Percentiles rank a stretch among this genome's conserved stretches.
Evolutionary conservation across 2,888 invertebrate genomes (phyloP).

Genomic region (Latrodectus elegans): DNA sequence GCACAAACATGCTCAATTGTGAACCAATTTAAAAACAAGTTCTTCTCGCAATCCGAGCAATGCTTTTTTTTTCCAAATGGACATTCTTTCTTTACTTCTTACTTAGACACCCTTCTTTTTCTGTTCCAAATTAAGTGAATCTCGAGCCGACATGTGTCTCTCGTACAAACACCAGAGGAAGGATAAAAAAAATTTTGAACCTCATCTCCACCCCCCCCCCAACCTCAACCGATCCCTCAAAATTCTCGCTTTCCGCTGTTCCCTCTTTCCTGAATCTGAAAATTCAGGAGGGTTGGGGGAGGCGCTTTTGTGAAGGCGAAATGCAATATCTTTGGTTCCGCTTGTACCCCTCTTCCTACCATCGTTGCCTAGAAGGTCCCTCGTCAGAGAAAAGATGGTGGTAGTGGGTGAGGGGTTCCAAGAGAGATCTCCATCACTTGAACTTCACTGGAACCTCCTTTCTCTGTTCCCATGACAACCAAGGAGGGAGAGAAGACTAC

Average conservation of each 20-base stretch:
- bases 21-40: neutral
- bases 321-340: constrained; percentile 55
- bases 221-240: neutral
- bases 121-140: constrained; percentile 57
- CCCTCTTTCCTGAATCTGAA: neutral
- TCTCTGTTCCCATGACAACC: constrained; percentile 32
- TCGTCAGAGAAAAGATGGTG: neutral
- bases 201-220: constrained; percentile 24
- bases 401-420: constrained; percentile 25
- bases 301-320: constrained; percentile 40
- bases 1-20: neutral
- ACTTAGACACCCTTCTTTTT: constrained; percentile 17
- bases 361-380: neutral
- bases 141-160: constrained; percentile 54
- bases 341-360: constrained; percentile 1
- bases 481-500: constrained; percentile 36
- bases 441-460: constrained; percentile 41
- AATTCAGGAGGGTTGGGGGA: constrained; percentile 7
- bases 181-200: constrained; percentile 44
- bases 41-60: neutral
- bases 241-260: neutral
- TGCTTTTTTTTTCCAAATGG: too few relatives aligned
- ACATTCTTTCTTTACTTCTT: too few relatives aligned
- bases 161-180: neutral
- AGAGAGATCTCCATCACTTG: constrained; percentile 59